These are phyloP conservation scores for Notolepis coatsorum DNA, from an alignment of 2,797 vertebrate species.

Conservation along the genomic window DNA sequence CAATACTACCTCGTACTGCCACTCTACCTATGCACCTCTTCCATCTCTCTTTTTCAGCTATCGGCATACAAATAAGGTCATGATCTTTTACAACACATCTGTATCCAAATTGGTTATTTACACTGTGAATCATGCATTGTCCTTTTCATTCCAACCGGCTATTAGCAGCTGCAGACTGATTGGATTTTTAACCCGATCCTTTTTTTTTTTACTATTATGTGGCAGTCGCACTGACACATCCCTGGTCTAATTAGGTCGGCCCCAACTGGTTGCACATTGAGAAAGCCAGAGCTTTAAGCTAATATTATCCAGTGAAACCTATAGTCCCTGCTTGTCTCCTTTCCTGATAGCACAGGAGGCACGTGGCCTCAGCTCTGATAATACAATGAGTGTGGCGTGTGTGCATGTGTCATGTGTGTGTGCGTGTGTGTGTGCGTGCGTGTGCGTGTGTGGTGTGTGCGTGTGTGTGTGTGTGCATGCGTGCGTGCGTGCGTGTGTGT, in stretches of 20 bases:
- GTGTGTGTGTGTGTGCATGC: slow-evolving; percentile 18
- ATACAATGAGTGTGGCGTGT: too few species aligned
- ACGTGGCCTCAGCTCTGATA: slow-evolving; percentile 71
- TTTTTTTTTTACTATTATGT: slow-evolving; percentile 45
- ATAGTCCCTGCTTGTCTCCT: slow-evolving; percentile 53
- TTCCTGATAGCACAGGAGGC: slow-evolving; percentile 64
- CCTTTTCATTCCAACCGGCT: slow-evolving; percentile 34
- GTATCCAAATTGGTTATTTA: slow-evolving; percentile 10
- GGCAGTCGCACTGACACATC: slow-evolving; percentile 17
- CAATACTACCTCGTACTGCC: not conserved
- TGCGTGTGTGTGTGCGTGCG: slow-evolving; percentile 1
- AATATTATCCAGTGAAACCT: slow-evolving; percentile 68
- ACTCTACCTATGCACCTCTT: not conserved
- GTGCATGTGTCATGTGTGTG: not conserved
- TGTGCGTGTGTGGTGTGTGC: slow-evolving; percentile 23
- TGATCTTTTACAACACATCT: slow-evolving; percentile 23
- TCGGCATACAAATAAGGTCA: slow-evolving; percentile 37
- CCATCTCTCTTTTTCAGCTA: slow-evolving; percentile 7
- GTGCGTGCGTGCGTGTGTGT: slow-evolving; percentile 30
- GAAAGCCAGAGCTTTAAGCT: slow-evolving; percentile 42
- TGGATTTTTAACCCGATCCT: slow-evolving; percentile 26
- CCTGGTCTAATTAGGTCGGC: slow-evolving; percentile 58
- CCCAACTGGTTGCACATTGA: slow-evolving; percentile 54
- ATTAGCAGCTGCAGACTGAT: slow-evolving; percentile 32
- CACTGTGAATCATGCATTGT: slow-evolving; percentile 35